These are phyloP conservation scores for Panonychus citri DNA, from an alignment of 1,140 invertebrate genomes.

Conservation along the genomic window DNA sequence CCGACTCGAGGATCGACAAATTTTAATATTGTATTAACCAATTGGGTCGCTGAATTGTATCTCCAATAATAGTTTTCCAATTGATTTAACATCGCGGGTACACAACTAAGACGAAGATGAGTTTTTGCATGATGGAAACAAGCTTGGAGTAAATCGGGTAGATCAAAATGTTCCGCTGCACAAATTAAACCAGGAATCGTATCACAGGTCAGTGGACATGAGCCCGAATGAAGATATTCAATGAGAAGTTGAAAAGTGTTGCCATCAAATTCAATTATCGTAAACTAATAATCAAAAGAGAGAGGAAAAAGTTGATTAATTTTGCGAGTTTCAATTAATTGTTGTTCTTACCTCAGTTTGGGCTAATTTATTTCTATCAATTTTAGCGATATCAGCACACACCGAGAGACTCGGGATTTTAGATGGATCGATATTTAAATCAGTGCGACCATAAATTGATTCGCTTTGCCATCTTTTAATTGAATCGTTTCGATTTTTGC, in stretches of 20 bases:
- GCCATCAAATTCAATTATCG: constrained; percentile 79
- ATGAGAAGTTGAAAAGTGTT: constrained; percentile 71
- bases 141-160: constrained; percentile 70
- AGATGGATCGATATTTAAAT: constrained; percentile 2
- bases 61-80: constrained; percentile 87
- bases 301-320: not conserved
- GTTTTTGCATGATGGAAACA: constrained; percentile 89
- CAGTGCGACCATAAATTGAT: constrained; percentile 11
- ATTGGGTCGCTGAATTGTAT: constrained; percentile 70
- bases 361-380: constrained; percentile 63
- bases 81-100: constrained; percentile 52
- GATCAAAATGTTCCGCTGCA: constrained; percentile 76
- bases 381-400: constrained; percentile 76
- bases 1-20: constrained; percentile 60
- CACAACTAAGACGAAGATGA: constrained; percentile 67
- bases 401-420: constrained; percentile 59
- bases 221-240: constrained; percentile 75
- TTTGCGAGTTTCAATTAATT: not conserved
- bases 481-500: constrained; percentile 25
- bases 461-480: constrained; percentile 14
- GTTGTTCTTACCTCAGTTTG: constrained; percentile 50
- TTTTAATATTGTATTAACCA: constrained; percentile 77
- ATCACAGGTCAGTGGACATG: constrained; percentile 66
- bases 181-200: constrained; percentile 77
- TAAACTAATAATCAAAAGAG: constrained; percentile 35